Percentiles rank a stretch among this genome's conserved stretches.
These are phyloP conservation scores for Poeciliopsis paucimaculata DNA, from an alignment of 2,797 vertebrate species.

Conservation along the genomic window DNA sequence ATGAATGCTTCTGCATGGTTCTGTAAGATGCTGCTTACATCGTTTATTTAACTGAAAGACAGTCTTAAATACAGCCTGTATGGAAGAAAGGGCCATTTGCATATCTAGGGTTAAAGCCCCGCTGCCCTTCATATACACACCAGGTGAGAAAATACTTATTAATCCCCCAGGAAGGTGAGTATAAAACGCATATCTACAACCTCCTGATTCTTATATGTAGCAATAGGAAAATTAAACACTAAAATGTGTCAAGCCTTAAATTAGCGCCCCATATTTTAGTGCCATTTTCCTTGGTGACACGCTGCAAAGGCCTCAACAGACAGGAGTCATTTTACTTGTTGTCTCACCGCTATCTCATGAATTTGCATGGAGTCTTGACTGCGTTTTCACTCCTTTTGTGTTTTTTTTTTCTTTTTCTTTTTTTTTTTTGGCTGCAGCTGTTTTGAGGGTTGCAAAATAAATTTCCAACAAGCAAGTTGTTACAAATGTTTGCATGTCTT, in stretches of 20 bases:
- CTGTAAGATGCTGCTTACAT: conserved; percentile 13
- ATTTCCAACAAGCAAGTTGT: background rate
- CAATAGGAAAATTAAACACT: conserved; percentile 68
- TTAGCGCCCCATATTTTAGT: conserved; percentile 86
- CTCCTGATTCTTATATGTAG: conserved; percentile 78
- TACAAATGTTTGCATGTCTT: background rate
- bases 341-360: conserved; percentile 63
- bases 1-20: background rate
- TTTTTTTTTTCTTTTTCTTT: conserved; percentile 14
- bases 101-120: conserved; percentile 56
- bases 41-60: conserved; percentile 30
- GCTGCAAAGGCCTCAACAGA: conserved; percentile 64
- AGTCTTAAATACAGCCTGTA: conserved; percentile 4
- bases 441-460: background rate
- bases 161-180: conserved; percentile 68
- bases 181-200: conserved; percentile 74
- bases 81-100: conserved; percentile 40
- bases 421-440: conserved; percentile 7
- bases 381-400: conserved; percentile 3
- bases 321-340: conserved; percentile 71
- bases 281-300: conserved; percentile 64
- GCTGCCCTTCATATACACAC: conserved; percentile 64
- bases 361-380: conserved; percentile 53
- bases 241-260: conserved; percentile 79
- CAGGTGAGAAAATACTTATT: conserved; percentile 79